Base-by-base conservation (phyloP, 2,113 vertebrate species). In the Anseranas semipalmata region DNA sequence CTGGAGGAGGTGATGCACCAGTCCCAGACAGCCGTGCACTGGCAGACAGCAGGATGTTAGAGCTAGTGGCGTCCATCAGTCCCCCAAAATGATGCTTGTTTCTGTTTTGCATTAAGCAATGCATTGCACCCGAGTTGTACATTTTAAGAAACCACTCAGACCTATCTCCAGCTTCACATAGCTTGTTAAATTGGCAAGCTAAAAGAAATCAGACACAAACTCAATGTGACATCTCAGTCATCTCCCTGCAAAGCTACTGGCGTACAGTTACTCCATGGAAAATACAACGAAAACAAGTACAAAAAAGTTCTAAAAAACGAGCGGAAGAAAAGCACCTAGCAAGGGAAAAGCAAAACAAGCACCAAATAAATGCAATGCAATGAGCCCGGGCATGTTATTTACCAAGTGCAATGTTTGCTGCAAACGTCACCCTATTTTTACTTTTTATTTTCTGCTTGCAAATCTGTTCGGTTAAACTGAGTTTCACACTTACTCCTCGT, bases 351-450 rank as follows among this genome's bases (percentile, higher is more conserved):
- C 35, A 33, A 28, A 71, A 24, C 25, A n/a, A 70, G 21, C 32
- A 21, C 55, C 46, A 43, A 7, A 17, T 4, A 58, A 76, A 50
- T 1, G 35, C 43, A 12, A n/a, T 0, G 41, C 46, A 10, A 1
- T 6, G 79, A 83, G 62, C 28, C 1, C 2, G 30, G 78, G 67
- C 30, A 4, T 14, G 8, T 43, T 15, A 33, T 39, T 56, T 19
- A 27, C n/a, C 0, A 0, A 58, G 27, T 1, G 35, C 43, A 46
- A 70, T 0, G 2, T 59, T 56, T 87, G 50, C 67, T 84, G 80
- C 25, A 14, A 65, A 70, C 46, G 7, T 27, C 72, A 80, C 27
- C 37, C 16, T 7, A 32, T 0, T 24, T 76, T 50, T 24, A 24
- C 48, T 75, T 30, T 28, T 35, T 60, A 3, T 5, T 25, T 20